These are phyloP conservation scores for Andricus grossulariae DNA, from an alignment of 1,140 invertebrate species.

Conservation along the genomic window DNA sequence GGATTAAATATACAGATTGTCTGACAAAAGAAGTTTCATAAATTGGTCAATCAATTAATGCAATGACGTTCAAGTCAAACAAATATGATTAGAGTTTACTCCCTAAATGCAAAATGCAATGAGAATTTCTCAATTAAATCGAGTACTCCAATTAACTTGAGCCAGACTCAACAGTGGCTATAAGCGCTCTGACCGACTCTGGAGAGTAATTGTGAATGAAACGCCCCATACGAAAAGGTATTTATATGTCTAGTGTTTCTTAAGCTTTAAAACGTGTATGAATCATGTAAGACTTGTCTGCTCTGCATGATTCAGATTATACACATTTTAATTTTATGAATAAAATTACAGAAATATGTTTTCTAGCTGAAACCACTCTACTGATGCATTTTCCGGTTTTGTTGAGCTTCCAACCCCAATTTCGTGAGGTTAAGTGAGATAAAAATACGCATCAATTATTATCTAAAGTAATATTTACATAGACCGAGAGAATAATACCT, in stretches of 20 bases:
- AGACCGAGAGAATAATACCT: too few species aligned
- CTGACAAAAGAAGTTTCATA: neutral
- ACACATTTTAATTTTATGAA: conserved; percentile 3
- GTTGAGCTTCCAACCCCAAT: neutral
- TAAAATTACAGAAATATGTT: conserved; percentile 11
- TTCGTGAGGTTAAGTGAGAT: neutral
- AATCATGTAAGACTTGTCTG: neutral
- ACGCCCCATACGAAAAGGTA: conserved; percentile 11
- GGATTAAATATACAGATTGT: neutral
- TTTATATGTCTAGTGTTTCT: conserved; percentile 1
- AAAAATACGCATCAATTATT: neutral
- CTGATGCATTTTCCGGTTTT: too few species aligned
- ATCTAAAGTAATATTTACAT: too few species aligned
- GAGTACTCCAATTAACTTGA: conserved; percentile 22
- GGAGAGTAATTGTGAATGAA: conserved; percentile 24
- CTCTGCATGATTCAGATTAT: conserved; percentile 4
- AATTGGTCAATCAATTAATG: neutral
- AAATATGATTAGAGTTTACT: neutral
- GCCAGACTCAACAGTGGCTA: neutral
- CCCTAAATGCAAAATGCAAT: neutral
- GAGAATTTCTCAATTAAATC: conserved; percentile 17
- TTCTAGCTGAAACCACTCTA: too few species aligned
- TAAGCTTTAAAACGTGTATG: conserved; percentile 3
- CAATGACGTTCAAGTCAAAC: neutral
- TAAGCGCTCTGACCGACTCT: conserved; percentile 6